Evolutionary conservation across 2,797 vertebrate species (phyloP).

Genomic region (Halcyon leucocephala): DNA sequence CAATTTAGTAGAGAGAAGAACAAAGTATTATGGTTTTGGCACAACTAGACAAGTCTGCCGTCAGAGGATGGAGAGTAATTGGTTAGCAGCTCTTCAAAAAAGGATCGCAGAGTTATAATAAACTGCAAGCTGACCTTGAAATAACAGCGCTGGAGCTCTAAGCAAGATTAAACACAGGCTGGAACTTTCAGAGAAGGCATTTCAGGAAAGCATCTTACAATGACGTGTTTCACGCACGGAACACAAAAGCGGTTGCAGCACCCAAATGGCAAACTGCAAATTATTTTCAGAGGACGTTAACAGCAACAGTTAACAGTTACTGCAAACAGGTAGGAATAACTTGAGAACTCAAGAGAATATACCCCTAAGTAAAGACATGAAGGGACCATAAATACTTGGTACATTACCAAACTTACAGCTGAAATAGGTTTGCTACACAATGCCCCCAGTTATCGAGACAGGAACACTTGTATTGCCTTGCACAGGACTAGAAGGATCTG

Average conservation of each 20-base stretch:
- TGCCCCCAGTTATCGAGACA: neutral
- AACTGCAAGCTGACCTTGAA: constrained; percentile 33
- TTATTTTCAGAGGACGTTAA: neutral
- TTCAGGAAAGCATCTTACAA: neutral
- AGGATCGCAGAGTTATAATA: constrained; percentile 19
- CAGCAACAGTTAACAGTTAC: neutral
- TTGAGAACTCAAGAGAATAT: neutral
- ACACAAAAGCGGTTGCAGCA: neutral
- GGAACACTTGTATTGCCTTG: neutral
- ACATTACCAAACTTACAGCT: neutral
- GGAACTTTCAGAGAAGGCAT: neutral
- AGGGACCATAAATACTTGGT: neutral
- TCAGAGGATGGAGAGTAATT: constrained; percentile 54
- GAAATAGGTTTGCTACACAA: constrained; percentile 34
- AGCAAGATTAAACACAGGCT: constrained; percentile 38
- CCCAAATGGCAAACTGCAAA: neutral
- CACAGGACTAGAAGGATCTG: neutral
- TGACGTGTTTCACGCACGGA: neutral
- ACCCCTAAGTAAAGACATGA: neutral
- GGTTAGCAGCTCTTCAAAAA: constrained; percentile 62
- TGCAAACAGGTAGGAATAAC: neutral
- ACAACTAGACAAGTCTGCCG: neutral
- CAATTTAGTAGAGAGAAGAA: constrained; percentile 62
- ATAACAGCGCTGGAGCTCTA: constrained; percentile 16
- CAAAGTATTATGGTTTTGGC: constrained; percentile 68